A percentile compares a stretch with the other conserved stretches of the same genome.
Conservation (phyloP, 2,888 invertebrate species). For the Choreutis nemorana region DNA sequence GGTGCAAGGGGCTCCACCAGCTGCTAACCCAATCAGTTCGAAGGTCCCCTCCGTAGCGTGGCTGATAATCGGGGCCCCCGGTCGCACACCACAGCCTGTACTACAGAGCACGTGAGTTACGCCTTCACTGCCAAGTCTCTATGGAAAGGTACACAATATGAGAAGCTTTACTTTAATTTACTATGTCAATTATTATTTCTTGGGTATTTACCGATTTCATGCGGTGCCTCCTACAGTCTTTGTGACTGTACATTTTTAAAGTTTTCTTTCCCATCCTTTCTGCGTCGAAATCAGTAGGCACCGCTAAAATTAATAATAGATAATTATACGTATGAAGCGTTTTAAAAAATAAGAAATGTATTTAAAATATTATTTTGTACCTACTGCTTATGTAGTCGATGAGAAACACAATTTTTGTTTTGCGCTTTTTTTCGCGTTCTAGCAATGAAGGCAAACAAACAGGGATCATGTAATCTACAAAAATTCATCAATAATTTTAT, state of each 20-base stretch:
- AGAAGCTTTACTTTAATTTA: background rate
- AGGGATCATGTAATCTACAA: slow-evolving; percentile 43
- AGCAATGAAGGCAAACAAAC: slow-evolving; percentile 35
- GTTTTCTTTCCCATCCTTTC: slow-evolving; percentile 49
- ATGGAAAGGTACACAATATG: slow-evolving; percentile 4
- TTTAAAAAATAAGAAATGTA: background rate
- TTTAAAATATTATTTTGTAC: slow-evolving; percentile 11
- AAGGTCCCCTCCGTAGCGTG: slow-evolving; percentile 34
- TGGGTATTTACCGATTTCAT: slow-evolving; percentile 25
- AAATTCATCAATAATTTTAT: slow-evolving; percentile 7
- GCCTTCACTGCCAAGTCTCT: slow-evolving; percentile 37
- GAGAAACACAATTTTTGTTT: slow-evolving; percentile 30
- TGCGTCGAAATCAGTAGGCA: slow-evolving; percentile 41
- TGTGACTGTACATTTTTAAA: slow-evolving; percentile 36
- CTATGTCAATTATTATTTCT: no score
- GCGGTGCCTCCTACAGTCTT: slow-evolving; percentile 37
- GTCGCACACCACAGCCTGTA: slow-evolving; percentile 43
- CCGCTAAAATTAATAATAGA: slow-evolving; percentile 19
- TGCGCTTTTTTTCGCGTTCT: slow-evolving; percentile 31
- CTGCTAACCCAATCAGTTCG: slow-evolving; percentile 39
- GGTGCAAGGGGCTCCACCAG: slow-evolving; percentile 31
- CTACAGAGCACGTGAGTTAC: slow-evolving; percentile 44
- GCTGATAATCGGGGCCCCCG: slow-evolving; percentile 40
- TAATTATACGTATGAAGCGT: background rate
- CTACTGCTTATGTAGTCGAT: slow-evolving; percentile 47